A percentile compares a stretch with the other conserved stretches of the same genome.
Conservation (phyloP, 2,888 invertebrate genomes). For the Mythimna vitellina region DNA sequence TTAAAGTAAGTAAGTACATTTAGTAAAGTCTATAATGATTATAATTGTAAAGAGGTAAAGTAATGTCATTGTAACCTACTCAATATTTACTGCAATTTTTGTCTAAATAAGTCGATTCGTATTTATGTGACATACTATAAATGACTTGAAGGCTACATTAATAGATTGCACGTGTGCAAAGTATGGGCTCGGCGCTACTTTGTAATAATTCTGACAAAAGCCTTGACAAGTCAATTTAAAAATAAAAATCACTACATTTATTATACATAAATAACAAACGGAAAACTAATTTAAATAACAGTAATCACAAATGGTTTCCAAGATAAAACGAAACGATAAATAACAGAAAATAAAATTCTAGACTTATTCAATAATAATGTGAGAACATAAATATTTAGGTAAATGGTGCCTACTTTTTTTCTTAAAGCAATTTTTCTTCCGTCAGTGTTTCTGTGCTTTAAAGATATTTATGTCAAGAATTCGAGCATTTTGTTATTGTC, state of each 20-base stretch:
- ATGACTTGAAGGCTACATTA: background rate
- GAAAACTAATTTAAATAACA: conserved; percentile 28
- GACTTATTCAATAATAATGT: conserved; percentile 48
- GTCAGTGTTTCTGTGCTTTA: background rate
- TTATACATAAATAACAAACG: background rate
- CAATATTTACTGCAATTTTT: too few relatives aligned
- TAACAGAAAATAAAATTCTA: conserved; percentile 34
- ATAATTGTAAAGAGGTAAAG: too few relatives aligned
- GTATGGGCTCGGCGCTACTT: background rate
- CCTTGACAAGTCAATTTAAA: background rate
- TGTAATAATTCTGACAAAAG: background rate
- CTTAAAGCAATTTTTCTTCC: conserved; percentile 23
- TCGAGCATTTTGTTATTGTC: background rate
- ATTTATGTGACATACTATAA: too few relatives aligned
- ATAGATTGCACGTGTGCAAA: background rate
- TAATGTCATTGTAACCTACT: too few relatives aligned
- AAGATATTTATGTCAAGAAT: conserved; percentile 23
- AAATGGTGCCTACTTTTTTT: conserved; percentile 45
- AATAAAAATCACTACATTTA: conserved; percentile 6
- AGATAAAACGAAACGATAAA: conserved; percentile 45
- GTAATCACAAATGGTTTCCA: conserved; percentile 24
- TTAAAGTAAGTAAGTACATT: too few relatives aligned
- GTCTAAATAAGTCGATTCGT: too few relatives aligned
- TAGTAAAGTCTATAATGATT: too few relatives aligned
- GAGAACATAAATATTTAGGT: conserved; percentile 41